Evolutionary conservation across 2,113 vertebrate genomes (phyloP).

Genomic region (Peromyscus maniculatus): DNA sequence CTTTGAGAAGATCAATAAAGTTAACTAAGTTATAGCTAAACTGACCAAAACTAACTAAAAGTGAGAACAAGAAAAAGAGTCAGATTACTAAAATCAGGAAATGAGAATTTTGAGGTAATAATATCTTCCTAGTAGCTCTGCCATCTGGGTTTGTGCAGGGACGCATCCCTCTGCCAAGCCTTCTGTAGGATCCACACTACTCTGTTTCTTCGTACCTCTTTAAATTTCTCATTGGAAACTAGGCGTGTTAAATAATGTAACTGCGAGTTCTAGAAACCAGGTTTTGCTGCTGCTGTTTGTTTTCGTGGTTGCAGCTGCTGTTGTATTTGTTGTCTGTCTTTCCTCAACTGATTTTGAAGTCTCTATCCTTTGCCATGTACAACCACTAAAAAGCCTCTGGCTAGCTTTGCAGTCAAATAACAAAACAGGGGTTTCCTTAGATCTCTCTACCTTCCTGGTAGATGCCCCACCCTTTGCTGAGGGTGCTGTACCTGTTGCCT

Average conservation of each 20-base stretch:
- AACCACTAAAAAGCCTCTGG: background rate
- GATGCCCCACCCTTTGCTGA: background rate
- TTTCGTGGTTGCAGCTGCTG: background rate
- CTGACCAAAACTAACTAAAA: background rate
- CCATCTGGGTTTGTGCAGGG: background rate
- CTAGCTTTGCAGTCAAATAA: background rate
- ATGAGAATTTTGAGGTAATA: background rate
- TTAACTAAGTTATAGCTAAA: background rate
- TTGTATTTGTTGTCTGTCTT: background rate
- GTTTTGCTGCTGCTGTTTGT: background rate
- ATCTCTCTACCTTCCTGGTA: background rate
- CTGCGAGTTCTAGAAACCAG: background rate
- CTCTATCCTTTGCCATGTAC: background rate
- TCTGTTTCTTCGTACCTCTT: background rate
- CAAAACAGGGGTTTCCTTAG: background rate
- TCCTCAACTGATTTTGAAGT: background rate
- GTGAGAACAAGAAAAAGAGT: background rate
- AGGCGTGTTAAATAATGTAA: background rate
- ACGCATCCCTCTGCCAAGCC: background rate
- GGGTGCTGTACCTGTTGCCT: background rate
- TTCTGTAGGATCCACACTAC: background rate
- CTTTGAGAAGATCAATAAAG: background rate
- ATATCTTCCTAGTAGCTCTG: background rate
- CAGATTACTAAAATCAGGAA: slow-evolving; percentile 7
- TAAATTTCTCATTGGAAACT: background rate